phyloP scores from a whole-genome alignment of 2,888 invertebrate genomes.

The Formica aserva region DNA sequence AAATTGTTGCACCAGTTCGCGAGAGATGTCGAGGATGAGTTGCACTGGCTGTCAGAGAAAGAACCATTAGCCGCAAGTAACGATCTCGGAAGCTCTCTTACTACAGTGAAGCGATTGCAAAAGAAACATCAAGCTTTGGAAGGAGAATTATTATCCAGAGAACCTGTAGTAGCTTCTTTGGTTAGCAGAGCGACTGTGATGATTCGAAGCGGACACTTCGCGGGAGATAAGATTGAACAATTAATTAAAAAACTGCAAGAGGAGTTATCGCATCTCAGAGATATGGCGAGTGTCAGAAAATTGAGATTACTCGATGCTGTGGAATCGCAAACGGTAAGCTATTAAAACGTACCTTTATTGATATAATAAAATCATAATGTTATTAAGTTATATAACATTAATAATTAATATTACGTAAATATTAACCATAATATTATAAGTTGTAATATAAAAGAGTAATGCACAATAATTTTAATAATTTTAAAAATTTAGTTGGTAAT shows the following conservation, averaged over 20 bases:
- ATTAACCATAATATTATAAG: no score
- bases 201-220: slow-evolving; percentile 94
- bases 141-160: slow-evolving; percentile 94
- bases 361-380: background rate
- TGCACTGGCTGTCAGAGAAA: slow-evolving; percentile 95
- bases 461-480: background rate
- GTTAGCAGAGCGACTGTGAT: slow-evolving; percentile 92
- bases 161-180: slow-evolving; percentile 93
- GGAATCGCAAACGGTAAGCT: slow-evolving; percentile 91
- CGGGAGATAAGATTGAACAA: slow-evolving; percentile 90
- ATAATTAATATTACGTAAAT: background rate
- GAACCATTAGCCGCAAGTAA: slow-evolving; percentile 90
- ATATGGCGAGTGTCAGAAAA: slow-evolving; percentile 91
- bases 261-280: slow-evolving; percentile 90
- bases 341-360: background rate
- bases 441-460: background rate
- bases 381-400: background rate
- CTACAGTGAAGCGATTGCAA: slow-evolving; percentile 94
- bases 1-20: slow-evolving; percentile 95
- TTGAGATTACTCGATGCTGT: slow-evolving; percentile 92
- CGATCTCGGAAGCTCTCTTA: slow-evolving; percentile 90
- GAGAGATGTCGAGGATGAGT: slow-evolving; percentile 96
- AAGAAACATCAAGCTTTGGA: slow-evolving; percentile 98
- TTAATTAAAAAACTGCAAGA: slow-evolving; percentile 90
- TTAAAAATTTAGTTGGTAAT: background rate